phyloP scores from a whole-genome alignment of 2,797 vertebrate species.

The Alca torda region DNA sequence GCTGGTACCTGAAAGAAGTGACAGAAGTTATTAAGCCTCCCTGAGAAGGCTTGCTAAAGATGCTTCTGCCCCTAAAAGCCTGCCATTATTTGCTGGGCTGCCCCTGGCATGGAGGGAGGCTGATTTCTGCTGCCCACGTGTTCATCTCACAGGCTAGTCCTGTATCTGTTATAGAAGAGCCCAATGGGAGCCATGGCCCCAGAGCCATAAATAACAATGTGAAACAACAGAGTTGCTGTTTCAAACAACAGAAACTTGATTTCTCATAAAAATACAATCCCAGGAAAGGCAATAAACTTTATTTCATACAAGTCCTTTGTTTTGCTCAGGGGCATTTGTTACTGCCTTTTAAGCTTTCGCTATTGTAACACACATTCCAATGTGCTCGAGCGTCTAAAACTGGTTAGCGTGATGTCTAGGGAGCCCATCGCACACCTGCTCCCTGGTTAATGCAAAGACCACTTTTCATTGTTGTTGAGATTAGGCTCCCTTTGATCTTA shows the following conservation, averaged over 20 bases:
- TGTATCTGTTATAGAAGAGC: background rate
- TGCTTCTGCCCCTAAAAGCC: background rate
- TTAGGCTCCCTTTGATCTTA: constrained; percentile 2
- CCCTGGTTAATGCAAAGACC: background rate
- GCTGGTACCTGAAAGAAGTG: background rate
- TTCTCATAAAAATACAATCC: background rate
- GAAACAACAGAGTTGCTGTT: background rate
- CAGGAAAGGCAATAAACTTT: background rate
- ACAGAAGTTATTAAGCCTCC: background rate
- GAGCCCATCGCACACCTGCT: background rate
- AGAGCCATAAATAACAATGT: background rate
- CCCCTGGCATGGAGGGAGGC: background rate
- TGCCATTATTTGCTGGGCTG: background rate
- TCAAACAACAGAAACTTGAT: background rate
- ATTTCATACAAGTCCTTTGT: background rate
- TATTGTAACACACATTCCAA: background rate
- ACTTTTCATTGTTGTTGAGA: background rate
- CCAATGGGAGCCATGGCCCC: fast-evolving
- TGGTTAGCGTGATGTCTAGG: background rate
- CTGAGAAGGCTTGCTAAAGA: background rate
- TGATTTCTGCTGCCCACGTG: background rate
- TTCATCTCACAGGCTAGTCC: background rate
- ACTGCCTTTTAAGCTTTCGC: background rate
- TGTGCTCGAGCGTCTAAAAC: background rate
- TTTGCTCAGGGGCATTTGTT: background rate